Evolutionary conservation across 1,140 invertebrate genomes (phyloP), one percentile per base, ranked within the genome.

Genomic region (Paracyclopina nana): DNA sequence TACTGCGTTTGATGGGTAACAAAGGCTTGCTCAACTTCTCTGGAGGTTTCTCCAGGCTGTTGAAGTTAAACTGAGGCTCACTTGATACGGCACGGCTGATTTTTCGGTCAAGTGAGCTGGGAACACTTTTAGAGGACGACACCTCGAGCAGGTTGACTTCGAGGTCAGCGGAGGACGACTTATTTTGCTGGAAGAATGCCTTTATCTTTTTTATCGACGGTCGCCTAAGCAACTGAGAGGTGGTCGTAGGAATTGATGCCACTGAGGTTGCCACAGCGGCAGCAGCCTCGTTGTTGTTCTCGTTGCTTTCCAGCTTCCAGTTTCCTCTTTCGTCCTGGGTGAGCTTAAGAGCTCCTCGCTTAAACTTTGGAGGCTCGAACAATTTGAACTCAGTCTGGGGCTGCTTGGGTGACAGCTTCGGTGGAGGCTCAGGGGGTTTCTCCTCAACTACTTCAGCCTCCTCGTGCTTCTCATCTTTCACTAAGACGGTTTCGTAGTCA

Each of bases 141-240:
- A 20, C 34, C 2, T n/a, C 3, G 4, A 16, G 34, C 5, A 4
- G 34, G 24, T 18, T 14, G 24, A 12, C 24, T 20, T 44, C 42
- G 4, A n/a, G n/a, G 2, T 18, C 16, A 4, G 16, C 8, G 8
- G 8, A n/a, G 29, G 29, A 30, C 29, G 29, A 2, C 12, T 44
- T 25, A 20, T 44, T 24, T 25, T 50, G 31, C 6, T 50, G 14
- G 30, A 50, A 50, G 28, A 50, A 50, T 4, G 48, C 48, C 25
- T 38, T 50, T 16, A 50, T 31, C 30, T 38, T 38, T 22, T 50
- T 50, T n/a, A 50, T 50, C 1, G 48, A 50, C 3, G 48, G 48
- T 27, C 46, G 2, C 4, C 25, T 12, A n/a, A n/a, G n/a, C n/a
- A n/a, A n/a, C n/a, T n/a, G n/a, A n/a, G n/a, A n/a, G n/a, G n/a